Conservation (phyloP, 2,113 vertebrate genomes). For the Petroica traversi region DNA sequence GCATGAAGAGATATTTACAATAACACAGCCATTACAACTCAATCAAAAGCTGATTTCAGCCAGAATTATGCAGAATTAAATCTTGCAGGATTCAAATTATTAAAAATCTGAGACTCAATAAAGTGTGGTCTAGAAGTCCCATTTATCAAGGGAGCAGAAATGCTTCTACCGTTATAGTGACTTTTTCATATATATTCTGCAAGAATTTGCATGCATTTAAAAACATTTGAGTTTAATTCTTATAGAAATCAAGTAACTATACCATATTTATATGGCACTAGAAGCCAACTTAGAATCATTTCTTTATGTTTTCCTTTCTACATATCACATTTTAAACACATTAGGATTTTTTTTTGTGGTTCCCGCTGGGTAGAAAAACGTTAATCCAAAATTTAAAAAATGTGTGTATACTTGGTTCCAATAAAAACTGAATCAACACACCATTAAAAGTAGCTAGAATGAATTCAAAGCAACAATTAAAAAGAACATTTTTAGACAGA, state of each 20-base stretch:
- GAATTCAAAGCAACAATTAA: conserved; percentile 1
- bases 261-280: conserved; percentile 70
- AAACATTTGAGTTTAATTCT: conserved; percentile 81
- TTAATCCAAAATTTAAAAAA: conserved; percentile 23
- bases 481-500: background rate
- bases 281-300: conserved; percentile 49
- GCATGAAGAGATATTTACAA: conserved; percentile 89
- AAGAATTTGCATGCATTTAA: conserved; percentile 83
- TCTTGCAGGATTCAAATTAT: conserved; percentile 87
- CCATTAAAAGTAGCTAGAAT: background rate
- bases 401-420: background rate
- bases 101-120: conserved; percentile 87
- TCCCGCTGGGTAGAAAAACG: conserved; percentile 36
- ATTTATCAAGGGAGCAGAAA: conserved; percentile 83
- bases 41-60: conserved; percentile 89
- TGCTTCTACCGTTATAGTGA: conserved; percentile 71
- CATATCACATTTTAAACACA: conserved; percentile 66
- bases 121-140: conserved; percentile 81
- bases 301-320: conserved; percentile 62
- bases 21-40: conserved; percentile 89
- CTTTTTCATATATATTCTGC: conserved; percentile 83
- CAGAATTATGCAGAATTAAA: conserved; percentile 91
- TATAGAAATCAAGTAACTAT: conserved; percentile 74
- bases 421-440: conserved; percentile 1
- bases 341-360: conserved; percentile 56